Evolutionary conservation across 2,113 vertebrate genomes (phyloP), one percentile per base, ranked within the genome.

Genomic region (Siphamia tubifer): DNA sequence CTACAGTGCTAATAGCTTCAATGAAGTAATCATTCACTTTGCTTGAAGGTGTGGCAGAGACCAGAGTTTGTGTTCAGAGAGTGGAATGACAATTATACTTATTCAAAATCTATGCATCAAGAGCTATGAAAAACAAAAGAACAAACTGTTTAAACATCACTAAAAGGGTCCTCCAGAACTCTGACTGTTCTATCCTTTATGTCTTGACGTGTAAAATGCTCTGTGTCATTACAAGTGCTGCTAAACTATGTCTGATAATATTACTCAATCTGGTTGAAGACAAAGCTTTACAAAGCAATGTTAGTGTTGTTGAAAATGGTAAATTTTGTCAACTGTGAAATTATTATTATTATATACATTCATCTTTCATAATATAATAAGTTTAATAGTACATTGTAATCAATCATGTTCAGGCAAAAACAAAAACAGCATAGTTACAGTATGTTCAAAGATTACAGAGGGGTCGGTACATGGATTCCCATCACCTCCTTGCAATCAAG

Each of bases 1-100:
- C 30, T 38, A 28, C 34, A 42, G 6, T 27, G 52, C 24, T 55
- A 64, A 77, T 31, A 65, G 42, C 25, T 24, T 47, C 38, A 52
- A 28, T 52, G 25, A 45, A 28, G 47, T 51, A 2, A 51, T 55
- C 25, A 3, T 24, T 61, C 12, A 24, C 45, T 27, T 19, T 4
- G 24, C 19, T 56, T 40, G 23, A 54, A 52, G 40, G 55, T 57
- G 53, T 69, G 53, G 21, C 63, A 21, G 19, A 12, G 8, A 39
- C 40, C 27, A 7, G 43, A 3, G 13, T 7, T 27, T 64, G 24
- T 20, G 28, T 20, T 34, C 11, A 19, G 28, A 51, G 8, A 42
- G 27, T 8, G 2, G 12, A 25, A 15, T 8, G n/a, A 51, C 7
- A 10, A 61, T 30, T 13, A 30, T 2, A 21, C 6, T 16, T 38